Percentiles rank a stretch among this genome's conserved stretches.
phyloP scores from a whole-genome alignment of 1,140 invertebrate species.

The Phymastichus coffea region DNA sequence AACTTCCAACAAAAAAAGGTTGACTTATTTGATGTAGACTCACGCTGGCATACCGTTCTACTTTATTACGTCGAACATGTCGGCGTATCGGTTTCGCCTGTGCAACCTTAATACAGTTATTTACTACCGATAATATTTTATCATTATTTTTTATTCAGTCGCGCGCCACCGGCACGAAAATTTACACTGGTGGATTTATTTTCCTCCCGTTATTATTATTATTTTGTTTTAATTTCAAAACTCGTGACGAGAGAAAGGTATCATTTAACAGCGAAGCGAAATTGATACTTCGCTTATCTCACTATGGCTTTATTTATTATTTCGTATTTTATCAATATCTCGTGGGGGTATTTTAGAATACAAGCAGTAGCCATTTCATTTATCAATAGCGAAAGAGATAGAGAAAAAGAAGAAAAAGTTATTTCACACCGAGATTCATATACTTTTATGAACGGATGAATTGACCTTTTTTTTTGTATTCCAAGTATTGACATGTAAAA shows the following conservation, averaged over 20 bases:
- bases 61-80: constrained; percentile 6
- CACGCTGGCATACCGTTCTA: background rate
- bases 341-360: no score
- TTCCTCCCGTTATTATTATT: no score
- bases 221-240: background rate
- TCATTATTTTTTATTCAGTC: background rate
- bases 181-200: constrained; percentile 10
- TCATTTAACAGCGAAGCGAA: background rate
- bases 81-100: background rate
- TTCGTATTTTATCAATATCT: background rate
- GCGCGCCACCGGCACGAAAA: background rate
- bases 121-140: constrained; percentile 13
- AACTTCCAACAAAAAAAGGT: background rate
- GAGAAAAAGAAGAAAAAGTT: no score
- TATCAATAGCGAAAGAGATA: no score
- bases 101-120: constrained; percentile 15
- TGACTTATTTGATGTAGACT: background rate
- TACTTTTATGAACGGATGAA: no score
- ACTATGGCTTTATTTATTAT: background rate
- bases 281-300: background rate
- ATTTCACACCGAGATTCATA: no score
- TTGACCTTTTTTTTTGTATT: no score
- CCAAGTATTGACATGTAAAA: no score
- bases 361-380: no score
- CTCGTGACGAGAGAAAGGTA: no score